A percentile compares a stretch with the other conserved stretches of the same genome.
Conservation (phyloP, 2,888 invertebrate species). For the Lypha dubia region DNA sequence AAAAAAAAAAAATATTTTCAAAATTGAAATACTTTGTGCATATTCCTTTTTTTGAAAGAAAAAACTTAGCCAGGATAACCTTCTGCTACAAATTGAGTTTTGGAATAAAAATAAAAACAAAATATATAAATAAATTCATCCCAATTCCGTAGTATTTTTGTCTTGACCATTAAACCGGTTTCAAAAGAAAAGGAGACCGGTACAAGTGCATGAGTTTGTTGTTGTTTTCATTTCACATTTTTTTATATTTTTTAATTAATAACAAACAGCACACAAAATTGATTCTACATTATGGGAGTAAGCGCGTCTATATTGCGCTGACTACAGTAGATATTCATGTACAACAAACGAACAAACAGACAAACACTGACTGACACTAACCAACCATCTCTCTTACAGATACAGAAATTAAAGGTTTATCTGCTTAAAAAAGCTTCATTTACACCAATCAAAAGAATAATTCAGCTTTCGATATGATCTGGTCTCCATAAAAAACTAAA, state of each 20-base stretch:
- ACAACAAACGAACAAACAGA: too few relatives aligned
- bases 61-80: constrained; percentile 57
- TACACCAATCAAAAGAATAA: too few relatives aligned
- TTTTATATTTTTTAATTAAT: constrained; percentile 68
- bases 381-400: constrained; percentile 27
- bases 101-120: constrained; percentile 41
- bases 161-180: constrained; percentile 55
- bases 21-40: not conserved
- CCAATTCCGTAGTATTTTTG: constrained; percentile 50
- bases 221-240: constrained; percentile 44
- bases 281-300: constrained; percentile 54
- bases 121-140: constrained; percentile 37
- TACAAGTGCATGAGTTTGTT: constrained; percentile 9
- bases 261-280: constrained; percentile 71
- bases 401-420: constrained; percentile 18
- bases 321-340: constrained; percentile 8
- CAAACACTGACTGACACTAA: not conserved
- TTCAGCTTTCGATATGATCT: too few relatives aligned
- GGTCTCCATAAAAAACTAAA: too few relatives aligned
- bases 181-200: constrained; percentile 50
- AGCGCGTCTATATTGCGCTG: constrained; percentile 4
- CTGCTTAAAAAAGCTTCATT: not conserved
- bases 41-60: too few relatives aligned
- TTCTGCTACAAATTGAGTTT: constrained; percentile 71
- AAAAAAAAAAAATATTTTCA: constrained; percentile 9